Evolutionary conservation across 2,888 invertebrate genomes (phyloP), one percentile per base, ranked within the genome.

Genomic region (Megaustenia siamemsis): DNA sequence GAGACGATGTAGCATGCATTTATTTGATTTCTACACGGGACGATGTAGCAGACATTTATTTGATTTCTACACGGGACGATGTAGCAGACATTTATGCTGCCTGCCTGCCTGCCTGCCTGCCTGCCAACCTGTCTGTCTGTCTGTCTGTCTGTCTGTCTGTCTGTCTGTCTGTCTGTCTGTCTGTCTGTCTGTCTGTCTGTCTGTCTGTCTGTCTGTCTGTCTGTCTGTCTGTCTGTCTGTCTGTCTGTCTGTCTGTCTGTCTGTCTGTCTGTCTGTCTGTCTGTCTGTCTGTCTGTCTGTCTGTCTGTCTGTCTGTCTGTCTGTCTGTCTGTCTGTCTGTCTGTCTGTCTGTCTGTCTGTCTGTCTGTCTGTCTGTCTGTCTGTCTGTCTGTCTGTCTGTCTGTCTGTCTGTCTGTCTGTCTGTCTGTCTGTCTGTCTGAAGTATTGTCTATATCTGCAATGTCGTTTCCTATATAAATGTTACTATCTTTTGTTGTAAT

Each of bases 251-350:
- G 76, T 63, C 80, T 80, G 66, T 68, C 68, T 80, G 66, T 45
- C 80, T 80, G 66, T 66, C 80, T 66, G 66, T 68, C 68, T 49
- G 66, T 80, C 80, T 68, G 66, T 68, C 80, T 80, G 45, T 80
- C 68, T 80, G 49, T 69, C 66, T 68, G 66, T 32, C 80, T 80
- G 66, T 68, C 80, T 82, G 53, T 82, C 53, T 82, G 69, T 82
- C 32, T 82, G 69, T 71, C 32, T 71, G 69, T 82, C 35, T 69
- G 56, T 82, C 32, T 82, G 69, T 82, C 53, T 53, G 53, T 82
- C 28, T 82, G 69, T 82, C 35, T 71, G 69, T 82, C 32, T 82
- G 69, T 73, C 38, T 71, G 56, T 82, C 32, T 82, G 69, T 82
- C 38, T 82, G 56, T 82, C 53, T 71, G 69, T 82, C 35, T 82